These are phyloP conservation scores for Drosophila anomalata DNA, from an alignment of 2,888 invertebrate species.

Conservation along the genomic window DNA sequence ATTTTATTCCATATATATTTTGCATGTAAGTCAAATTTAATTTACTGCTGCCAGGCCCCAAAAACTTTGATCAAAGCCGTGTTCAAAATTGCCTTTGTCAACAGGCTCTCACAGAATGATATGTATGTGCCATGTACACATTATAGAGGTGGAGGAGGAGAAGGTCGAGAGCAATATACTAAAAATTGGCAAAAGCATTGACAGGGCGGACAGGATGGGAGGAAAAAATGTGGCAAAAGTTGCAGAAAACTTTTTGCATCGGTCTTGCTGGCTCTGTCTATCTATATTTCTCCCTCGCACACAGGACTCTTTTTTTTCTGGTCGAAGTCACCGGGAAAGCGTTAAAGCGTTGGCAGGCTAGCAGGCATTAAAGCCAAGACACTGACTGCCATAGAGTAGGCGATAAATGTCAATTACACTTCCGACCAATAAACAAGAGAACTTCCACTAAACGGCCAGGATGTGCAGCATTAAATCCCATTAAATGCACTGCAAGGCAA, in stretches of 20 bases:
- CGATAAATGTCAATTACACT: slow-evolving; percentile 70
- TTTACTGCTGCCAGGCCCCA: slow-evolving; percentile 53
- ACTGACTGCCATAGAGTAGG: slow-evolving; percentile 24
- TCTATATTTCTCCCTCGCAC: slow-evolving; percentile 7
- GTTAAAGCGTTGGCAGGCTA: slow-evolving; percentile 46
- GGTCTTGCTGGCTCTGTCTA: slow-evolving; percentile 15
- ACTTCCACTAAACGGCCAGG: slow-evolving; percentile 19
- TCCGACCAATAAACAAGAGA: slow-evolving; percentile 28
- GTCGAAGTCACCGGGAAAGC: background rate
- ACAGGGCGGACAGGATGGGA: background rate
- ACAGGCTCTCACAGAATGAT: slow-evolving; percentile 30
- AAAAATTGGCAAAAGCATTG: slow-evolving; percentile 58
- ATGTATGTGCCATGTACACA: slow-evolving; percentile 4
- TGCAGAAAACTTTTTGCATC: slow-evolving; percentile 40
- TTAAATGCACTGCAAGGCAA: slow-evolving; percentile 56
- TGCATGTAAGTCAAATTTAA: slow-evolving; percentile 65
- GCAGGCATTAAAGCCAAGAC: slow-evolving; percentile 66
- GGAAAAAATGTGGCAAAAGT: slow-evolving; percentile 56
- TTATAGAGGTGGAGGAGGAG: background rate
- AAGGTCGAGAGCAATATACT: slow-evolving; percentile 49
- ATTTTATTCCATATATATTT: slow-evolving; percentile 13
- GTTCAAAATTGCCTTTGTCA: slow-evolving; percentile 71
- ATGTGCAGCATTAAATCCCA: slow-evolving; percentile 53
- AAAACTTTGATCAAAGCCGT: slow-evolving; percentile 71
- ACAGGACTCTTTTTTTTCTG: background rate